A percentile compares a stretch with the other conserved stretches of the same genome.
phyloP scores from a whole-genome alignment of 2,113 vertebrate species.

The Poecilia latipinna region DNA sequence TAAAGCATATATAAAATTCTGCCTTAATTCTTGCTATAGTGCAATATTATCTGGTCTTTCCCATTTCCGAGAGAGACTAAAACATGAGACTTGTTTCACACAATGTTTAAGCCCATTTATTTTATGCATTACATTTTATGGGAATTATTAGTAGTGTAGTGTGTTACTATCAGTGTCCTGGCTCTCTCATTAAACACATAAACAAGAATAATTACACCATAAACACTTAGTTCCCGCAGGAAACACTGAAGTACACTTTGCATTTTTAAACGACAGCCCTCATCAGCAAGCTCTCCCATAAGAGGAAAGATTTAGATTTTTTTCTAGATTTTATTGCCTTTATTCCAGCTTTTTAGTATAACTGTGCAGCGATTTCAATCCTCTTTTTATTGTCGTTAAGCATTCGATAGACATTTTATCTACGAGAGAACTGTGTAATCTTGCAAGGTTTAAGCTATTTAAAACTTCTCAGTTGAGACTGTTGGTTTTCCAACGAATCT shows the following conservation, averaged over 20 bases:
- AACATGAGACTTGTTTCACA: not conserved
- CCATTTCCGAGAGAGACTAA: not conserved
- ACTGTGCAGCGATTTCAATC: no score
- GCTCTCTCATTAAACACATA: constrained; percentile 23
- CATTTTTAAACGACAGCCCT: constrained; percentile 23
- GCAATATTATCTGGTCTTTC: not conserved
- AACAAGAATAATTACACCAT: not conserved
- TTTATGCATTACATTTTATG: not conserved
- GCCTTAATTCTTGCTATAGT: not conserved
- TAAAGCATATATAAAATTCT: no score
- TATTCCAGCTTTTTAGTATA: not conserved
- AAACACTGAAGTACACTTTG: constrained; percentile 10
- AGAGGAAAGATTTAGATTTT: not conserved
- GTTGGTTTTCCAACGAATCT: not conserved
- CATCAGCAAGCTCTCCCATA: constrained; percentile 19
- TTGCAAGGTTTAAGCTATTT: not conserved
- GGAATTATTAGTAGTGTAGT: not conserved
- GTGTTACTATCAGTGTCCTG: not conserved
- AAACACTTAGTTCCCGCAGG: constrained; percentile 5
- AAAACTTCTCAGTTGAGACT: not conserved
- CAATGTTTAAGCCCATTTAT: not conserved
- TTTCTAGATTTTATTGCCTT: not conserved
- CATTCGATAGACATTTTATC: not conserved
- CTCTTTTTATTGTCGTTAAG: not conserved
- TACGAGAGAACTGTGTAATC: not conserved